Evolutionary conservation across 2,888 invertebrate species (phyloP).

Genomic region (Itoplectis maculator): DNA sequence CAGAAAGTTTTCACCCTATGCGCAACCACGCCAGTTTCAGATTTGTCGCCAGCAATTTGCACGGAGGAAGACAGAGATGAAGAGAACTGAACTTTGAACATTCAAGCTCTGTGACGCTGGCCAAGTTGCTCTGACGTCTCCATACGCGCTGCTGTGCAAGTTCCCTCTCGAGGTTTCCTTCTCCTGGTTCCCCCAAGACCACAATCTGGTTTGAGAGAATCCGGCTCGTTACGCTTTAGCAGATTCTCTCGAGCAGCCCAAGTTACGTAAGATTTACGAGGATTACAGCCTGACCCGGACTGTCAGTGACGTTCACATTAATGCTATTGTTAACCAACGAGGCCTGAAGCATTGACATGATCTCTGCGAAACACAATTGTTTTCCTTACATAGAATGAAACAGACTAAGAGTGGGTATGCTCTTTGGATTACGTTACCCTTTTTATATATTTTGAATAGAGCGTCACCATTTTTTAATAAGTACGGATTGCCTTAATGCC

Average conservation of each 20-base stretch:
- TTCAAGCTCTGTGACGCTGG: constrained; percentile 50
- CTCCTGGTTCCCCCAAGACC: constrained; percentile 30
- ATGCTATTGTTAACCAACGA: constrained; percentile 15
- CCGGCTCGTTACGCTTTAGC: constrained; percentile 50
- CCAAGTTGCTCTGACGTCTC: constrained; percentile 43
- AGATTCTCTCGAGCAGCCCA: constrained; percentile 34
- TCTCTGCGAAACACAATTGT: background rate
- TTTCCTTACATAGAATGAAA: background rate
- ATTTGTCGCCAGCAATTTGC: constrained; percentile 63
- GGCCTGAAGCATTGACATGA: background rate
- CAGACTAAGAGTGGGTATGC: too few species aligned
- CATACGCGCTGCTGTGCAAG: constrained; percentile 50
- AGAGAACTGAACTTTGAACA: constrained; percentile 59
- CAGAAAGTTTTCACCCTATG: constrained; percentile 52
- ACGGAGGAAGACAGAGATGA: constrained; percentile 43
- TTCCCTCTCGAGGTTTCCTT: constrained; percentile 29
- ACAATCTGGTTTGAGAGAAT: constrained; percentile 47
- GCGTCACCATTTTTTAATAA: too few species aligned
- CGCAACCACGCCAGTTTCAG: constrained; percentile 43
- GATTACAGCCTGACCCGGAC: constrained; percentile 12
- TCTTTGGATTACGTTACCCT: too few species aligned
- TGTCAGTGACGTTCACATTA: background rate
- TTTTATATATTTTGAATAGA: too few species aligned
- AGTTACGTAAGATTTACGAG: constrained; percentile 32
- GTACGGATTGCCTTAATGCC: too few species aligned